Evolutionary conservation across 2,113 vertebrate species (phyloP), one percentile per base, ranked within the genome.

Genomic region (Podilymbus podiceps): DNA sequence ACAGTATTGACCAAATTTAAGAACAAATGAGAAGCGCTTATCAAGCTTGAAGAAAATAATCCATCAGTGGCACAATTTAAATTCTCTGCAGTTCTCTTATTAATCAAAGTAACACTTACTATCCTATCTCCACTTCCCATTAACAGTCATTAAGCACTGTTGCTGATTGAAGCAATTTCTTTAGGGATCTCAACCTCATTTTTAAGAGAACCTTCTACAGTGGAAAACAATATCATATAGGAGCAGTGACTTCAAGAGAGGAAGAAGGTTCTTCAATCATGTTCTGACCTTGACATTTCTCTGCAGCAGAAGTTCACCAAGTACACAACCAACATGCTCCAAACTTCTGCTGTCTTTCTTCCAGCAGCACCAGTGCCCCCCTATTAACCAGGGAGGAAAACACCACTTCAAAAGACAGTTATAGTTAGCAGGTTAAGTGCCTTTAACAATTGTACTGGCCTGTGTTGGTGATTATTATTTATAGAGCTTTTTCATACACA

Each of bases 11-110:
- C 98, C 98, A 98, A 98, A 98, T 98, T 98, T 98, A 98, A 98
- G 98, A 98, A 99, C 98, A 98, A 99, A 98, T 98, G 98, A 98
- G 98, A 98, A 98, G 97, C 97, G 98, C 98, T 99, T 99, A 99
- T 99, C 98, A 98, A 98, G 98, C 98, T 98, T 98, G 98, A 99
- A 98, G 98, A 99, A 99, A 98, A 98, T 98, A 98, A 99, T 98
- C 98, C 98, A 98, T 98, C 98, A 98, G 98, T 98, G 98, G 98
- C 98, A 98, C 98, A 98, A 98, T 98, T 98, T 98, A 98, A 98
- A 99, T 98, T 99, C 98, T 98, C 98, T 97, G 97, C 98, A 97
- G 98, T 98, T 98, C 98, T 98, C 98, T 98, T 98, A 98, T 98
- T 98, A 98, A 98, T 98, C 98, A 99, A 98, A 98, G 98, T 98